Base-by-base conservation (phyloP, 2,888 invertebrate species). In the Mesorhabditis belari region DNA sequence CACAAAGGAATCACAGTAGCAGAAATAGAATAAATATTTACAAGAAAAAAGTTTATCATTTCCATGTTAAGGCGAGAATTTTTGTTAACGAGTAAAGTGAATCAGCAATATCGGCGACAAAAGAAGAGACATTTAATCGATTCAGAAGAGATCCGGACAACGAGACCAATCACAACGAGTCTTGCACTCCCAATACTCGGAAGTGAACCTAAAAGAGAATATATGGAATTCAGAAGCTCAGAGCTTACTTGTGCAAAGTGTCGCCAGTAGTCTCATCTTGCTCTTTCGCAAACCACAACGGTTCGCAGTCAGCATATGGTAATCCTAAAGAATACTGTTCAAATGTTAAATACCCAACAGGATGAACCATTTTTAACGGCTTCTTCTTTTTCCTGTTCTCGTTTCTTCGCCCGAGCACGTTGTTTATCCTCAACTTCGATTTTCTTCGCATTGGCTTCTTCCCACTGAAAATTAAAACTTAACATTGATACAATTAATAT, bases 361-460 rank as follows among this genome's bases (percentile, higher is more conserved):
- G 9, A 9, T 56, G 57, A 52, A 83, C 85, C 84, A 77, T 83
- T 82, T 50, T 81, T 76, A 63, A 84, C 82, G 9, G 85, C 84
- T 62, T 77, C 73, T 83, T 92, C 92, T 0, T 89, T 88, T 69
- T 88, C 88, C 2, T 87, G 85, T 82, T 96, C 96, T 24, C 89
- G 86, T 75, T 86, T 82, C 67, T 91, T 86, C 57, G 96, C 85
- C 67, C 85, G 87, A 5, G 87, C 85, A 69, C 98, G 86, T 84
- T 98, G 98, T 83, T 95, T 95, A 83, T 98, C 96, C 83, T 98
- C 98, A 26, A 98, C 86, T 64, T 87, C 85, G 28, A 90, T 82
- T 71, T 77, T 77, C 57, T 66, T 65, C 49, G 60, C 64, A 83
- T 94, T 94, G 63, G 93, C 92, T 68, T 89, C 90, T 79, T 93